phyloP scores from a whole-genome alignment of 2,113 vertebrate species.

The Channa maculata region DNA sequence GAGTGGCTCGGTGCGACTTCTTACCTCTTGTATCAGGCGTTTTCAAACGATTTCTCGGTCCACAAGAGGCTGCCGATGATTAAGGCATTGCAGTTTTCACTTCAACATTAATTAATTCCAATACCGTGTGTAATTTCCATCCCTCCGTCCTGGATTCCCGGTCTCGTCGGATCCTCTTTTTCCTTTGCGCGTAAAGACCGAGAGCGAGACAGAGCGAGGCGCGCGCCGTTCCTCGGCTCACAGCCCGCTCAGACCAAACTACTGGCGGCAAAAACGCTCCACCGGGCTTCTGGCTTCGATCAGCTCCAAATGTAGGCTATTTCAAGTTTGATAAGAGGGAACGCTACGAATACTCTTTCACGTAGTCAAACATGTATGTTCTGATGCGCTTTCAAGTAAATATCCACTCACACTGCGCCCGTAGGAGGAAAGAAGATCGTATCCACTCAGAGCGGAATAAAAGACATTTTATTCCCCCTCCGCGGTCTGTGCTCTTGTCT shows the following conservation, averaged over 20 bases:
- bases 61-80: conserved; percentile 25
- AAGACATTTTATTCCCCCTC: not conserved
- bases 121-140: conserved; percentile 40
- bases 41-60: not conserved
- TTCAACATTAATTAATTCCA: conserved; percentile 52
- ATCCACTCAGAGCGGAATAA: not conserved
- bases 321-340: conserved; percentile 18
- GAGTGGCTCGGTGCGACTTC: conserved; percentile 26
- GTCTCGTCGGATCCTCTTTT: not conserved
- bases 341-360: not conserved
- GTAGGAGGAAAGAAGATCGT: not conserved
- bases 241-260: not conserved
- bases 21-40: conserved; percentile 52
- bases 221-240: conserved; percentile 17
- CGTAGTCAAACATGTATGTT: not conserved
- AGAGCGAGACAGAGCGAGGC: conserved; percentile 1
- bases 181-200: conserved; percentile 9
- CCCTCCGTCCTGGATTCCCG: not conserved
- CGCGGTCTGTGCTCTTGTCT: conserved; percentile 3
- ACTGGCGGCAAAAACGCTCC: not conserved
- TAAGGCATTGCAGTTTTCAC: conserved; percentile 26
- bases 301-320: not conserved
- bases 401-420: not conserved
- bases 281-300: not conserved
- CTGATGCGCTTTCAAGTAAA: not conserved